Base-by-base conservation (phyloP, 2,797 vertebrate species). In the Bradypodion pumilum region DNA sequence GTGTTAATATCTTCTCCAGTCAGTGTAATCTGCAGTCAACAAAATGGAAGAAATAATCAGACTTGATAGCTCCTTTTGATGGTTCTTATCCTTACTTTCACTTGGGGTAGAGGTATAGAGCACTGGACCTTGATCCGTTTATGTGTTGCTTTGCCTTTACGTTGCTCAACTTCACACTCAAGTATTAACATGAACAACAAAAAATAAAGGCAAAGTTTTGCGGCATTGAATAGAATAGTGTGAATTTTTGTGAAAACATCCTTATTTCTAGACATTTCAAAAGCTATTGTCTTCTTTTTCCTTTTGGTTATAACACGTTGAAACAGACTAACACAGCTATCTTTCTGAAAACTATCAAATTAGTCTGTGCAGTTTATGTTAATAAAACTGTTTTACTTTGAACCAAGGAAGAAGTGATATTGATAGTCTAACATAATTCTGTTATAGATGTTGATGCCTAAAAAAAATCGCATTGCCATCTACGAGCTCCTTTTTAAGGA, bases 401-500 rank as follows among this genome's bases (percentile, higher is more conserved):
- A 25, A 52, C 5, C n/a, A 25, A 19, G 23, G 25, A 56, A 32
- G 44, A n/a, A 56, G 2, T 27, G 25, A 25, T 52, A 6, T 25
- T 81, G 19, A 81, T 32, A 77, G 32, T 21, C n/a, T 52, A 63
- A 63, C 63, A 63, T 81, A 0, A 27, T 0, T 81, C n/a, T 10
- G 0, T 16, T 70, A 12, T 80, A 99, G 98, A 99, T 99, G 99
- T 96, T 99, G 97, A 99, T 99, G 99, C 98, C 98, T 94, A 99
- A 99, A 96, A 99, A 99, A 96, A 98, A 99, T 83, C 97, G 98
- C 81, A 98, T 99, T 93, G 99, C 98, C 85, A 99, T 99, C 93
- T 99, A 99, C 2, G 99, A 99, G 83, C 98, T 99, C 96, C 98
- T 99, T 81, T 99, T 99, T 89, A 99, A 99, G 94, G 98, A 99